Evolutionary conservation across 2,797 vertebrate species (phyloP).

Genomic region (Megaceryle alcyon): DNA sequence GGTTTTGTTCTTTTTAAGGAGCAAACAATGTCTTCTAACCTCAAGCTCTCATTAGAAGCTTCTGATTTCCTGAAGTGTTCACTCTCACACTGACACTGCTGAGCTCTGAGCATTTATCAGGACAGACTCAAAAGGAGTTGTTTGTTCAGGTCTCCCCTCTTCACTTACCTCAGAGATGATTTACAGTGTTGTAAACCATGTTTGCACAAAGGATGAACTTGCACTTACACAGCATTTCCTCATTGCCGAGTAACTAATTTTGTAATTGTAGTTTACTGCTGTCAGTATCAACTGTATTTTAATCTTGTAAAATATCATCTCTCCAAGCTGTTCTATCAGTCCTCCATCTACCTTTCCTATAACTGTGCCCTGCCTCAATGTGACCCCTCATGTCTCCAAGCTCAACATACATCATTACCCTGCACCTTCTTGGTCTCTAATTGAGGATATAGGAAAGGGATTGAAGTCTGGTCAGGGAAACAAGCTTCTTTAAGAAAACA

Average conservation of each 20-base stretch:
- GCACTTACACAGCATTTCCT: not conserved
- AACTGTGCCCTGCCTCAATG: not conserved
- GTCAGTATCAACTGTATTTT: not conserved
- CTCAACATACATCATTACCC: accelerated
- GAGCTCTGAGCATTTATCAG: not conserved
- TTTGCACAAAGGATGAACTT: not conserved
- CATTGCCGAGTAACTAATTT: not conserved
- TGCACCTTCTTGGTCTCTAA: not conserved
- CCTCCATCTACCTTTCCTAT: not conserved
- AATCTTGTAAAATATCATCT: not conserved
- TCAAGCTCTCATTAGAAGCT: not conserved
- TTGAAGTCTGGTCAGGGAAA: not conserved
- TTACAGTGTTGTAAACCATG: not conserved
- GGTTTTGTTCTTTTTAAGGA: not conserved
- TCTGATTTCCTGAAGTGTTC: not conserved
- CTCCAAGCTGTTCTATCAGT: not conserved
- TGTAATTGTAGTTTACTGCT: not conserved
- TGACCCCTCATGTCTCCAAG: not conserved
- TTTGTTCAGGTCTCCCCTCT: not conserved
- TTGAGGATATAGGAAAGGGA: not conserved
- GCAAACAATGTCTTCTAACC: not conserved
- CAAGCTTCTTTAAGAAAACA: not conserved
- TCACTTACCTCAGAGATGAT: not conserved
- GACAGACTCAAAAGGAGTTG: not conserved
- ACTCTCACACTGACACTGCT: not conserved